Evolutionary conservation across 2,797 vertebrate species (phyloP), one percentile per base, ranked within the genome.

Genomic region (Syngnathus rostellatus): DNA sequence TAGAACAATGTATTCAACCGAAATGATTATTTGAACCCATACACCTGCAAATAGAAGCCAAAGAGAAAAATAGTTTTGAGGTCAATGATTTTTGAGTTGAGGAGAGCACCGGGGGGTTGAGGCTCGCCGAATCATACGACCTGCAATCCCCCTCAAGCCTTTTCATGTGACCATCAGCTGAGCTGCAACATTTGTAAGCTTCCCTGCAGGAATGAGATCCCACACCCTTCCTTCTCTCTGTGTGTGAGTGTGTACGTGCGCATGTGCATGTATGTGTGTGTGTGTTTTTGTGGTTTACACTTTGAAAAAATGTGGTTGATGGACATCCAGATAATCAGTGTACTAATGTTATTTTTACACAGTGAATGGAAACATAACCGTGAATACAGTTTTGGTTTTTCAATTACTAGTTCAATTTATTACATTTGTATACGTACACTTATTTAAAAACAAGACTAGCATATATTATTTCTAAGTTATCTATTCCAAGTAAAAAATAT

Each of bases 141-240:
- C 85, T 70, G 72, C 82, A 89, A 92, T 82, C 88, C 88, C 83
- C 86, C 82, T 79, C 89, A 92, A 97, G 94, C 94, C 88, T 61
- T 91, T 94, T 92, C 95, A 95, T 96, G 94, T 97, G 95, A 96
- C 88, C 76, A 83, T 97, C 94, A 96, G 92, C 93, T 95, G 95
- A 95, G 92, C 75, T 68, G 76, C 70, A 78, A 8, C 78, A 77
- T 79, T 64, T 77, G 60, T 91, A 91, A 92, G 89, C 89, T 89
- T 78, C 77, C 74, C 58, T 69, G 48, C 62, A 80, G 81, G 86
- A 84, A 87, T 81, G 84, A 88, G 75, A 72, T 76, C 66, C 81
- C 79, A 81, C 72, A 77, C 73, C 65, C 51, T 37, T 71, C 63
- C 45, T 67, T 58, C 17, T 14, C 43, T 0, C 31, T 67, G 40